Percentiles rank a stretch among this genome's conserved stretches.
These are phyloP conservation scores for Sinocyclocheilus rhinocerous DNA, from an alignment of 2,113 vertebrate species.

Conservation along the genomic window DNA sequence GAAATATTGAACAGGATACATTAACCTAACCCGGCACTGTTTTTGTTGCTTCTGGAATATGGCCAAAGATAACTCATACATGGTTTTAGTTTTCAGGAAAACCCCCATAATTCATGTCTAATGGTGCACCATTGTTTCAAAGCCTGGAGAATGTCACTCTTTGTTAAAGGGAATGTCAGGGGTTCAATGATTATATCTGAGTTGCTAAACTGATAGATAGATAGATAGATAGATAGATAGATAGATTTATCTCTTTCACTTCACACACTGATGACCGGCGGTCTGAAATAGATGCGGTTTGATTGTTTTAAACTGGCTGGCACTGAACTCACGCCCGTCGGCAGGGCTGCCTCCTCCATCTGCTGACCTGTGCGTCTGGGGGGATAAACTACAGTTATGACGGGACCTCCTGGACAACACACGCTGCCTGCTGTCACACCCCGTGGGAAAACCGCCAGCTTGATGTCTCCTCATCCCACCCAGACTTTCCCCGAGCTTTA, in stretches of 20 bases:
- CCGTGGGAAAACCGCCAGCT: slow-evolving; percentile 73
- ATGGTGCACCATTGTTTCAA: background rate
- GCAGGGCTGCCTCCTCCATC: slow-evolving; percentile 61
- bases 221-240: slow-evolving; percentile 17
- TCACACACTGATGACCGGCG: background rate
- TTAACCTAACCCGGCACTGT: background rate
- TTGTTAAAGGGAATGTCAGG: background rate
- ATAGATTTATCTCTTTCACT: background rate
- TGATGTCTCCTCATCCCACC: slow-evolving; percentile 42
- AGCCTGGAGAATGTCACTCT: background rate
- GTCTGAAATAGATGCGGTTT: slow-evolving; percentile 51
- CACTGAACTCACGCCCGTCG: slow-evolving; percentile 68
- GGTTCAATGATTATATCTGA: background rate
- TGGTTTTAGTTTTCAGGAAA: background rate
- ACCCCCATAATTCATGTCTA: background rate
- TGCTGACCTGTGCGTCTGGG: slow-evolving; percentile 65
- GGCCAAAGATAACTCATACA: slow-evolving; percentile 17
- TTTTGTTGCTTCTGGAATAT: slow-evolving; percentile 7
- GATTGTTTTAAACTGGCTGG: slow-evolving; percentile 70
- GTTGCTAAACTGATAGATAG: background rate
- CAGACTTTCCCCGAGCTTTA: slow-evolving; percentile 26
- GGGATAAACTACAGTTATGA: slow-evolving; percentile 54
- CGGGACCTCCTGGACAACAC: slow-evolving; percentile 51
- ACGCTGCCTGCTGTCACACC: slow-evolving; percentile 40
- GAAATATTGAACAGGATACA: background rate